Evolutionary conservation across 2,888 invertebrate genomes (phyloP).

Genomic region (Tachina grossa): DNA sequence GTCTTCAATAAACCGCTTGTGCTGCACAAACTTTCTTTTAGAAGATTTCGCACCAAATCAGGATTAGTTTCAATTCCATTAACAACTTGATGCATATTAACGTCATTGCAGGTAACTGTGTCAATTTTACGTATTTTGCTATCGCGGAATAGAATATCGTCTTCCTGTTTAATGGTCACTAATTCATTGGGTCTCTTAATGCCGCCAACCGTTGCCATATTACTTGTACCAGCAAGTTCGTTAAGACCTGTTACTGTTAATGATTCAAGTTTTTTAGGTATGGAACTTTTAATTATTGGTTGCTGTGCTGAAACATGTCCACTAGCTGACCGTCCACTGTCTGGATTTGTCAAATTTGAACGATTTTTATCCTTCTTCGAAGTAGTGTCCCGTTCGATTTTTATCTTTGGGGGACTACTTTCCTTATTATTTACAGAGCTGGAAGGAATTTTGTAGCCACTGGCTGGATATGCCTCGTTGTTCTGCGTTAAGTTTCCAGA

Average conservation of each 20-base stretch:
- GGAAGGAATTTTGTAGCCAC: conserved; percentile 54
- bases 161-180: conserved; percentile 75
- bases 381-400: conserved; percentile 76
- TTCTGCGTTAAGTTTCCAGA: conserved; percentile 61
- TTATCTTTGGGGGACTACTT: conserved; percentile 73
- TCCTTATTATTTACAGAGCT: conserved; percentile 67
- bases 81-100: conserved; percentile 80
- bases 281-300: conserved; percentile 57
- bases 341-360: conserved; percentile 50
- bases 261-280: conserved; percentile 70
- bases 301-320: conserved; percentile 60
- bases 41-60: conserved; percentile 87
- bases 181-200: conserved; percentile 78
- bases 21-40: conserved; percentile 86
- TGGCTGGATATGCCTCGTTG: conserved; percentile 71
- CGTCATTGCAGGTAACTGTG: conserved; percentile 53
- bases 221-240: conserved; percentile 75
- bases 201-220: conserved; percentile 52
- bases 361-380: conserved; percentile 82
- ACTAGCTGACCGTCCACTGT: conserved; percentile 40
- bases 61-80: conserved; percentile 90
- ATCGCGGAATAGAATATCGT: conserved; percentile 77
- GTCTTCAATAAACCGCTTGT: conserved; percentile 78
- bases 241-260: conserved; percentile 65
- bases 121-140: conserved; percentile 80